Percentiles rank a stretch among this genome's conserved stretches.
These are phyloP conservation scores for Malthinus flaveolus DNA, from an alignment of 2,888 invertebrate genomes.

Conservation along the genomic window DNA sequence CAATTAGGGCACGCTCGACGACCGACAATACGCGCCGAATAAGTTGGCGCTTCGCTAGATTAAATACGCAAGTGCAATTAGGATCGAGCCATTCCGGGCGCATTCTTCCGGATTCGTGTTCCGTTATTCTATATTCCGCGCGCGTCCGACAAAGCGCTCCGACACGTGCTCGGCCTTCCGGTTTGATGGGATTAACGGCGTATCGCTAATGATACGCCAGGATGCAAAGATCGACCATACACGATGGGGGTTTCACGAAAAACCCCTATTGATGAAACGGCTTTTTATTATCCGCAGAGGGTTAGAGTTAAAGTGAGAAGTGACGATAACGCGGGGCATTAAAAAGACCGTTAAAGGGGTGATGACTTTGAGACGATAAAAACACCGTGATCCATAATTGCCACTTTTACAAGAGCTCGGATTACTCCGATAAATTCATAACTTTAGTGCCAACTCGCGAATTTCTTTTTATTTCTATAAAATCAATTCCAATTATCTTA, in stretches of 20 bases:
- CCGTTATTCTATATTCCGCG: conserved; percentile 39
- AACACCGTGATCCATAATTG: conserved; percentile 43
- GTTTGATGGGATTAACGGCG: conserved; percentile 46
- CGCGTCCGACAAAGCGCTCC: conserved; percentile 40
- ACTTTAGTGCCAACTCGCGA: conserved; percentile 21
- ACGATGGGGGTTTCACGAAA: conserved; percentile 34
- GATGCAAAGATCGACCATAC: conserved; percentile 45
- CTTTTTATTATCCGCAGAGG: conserved; percentile 25
- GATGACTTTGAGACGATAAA: conserved; percentile 38
- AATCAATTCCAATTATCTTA: conserved; percentile 26
- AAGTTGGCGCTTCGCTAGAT: conserved; percentile 28
- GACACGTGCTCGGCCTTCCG: conserved; percentile 44
- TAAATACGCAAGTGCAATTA: conserved; percentile 33
- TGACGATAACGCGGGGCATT: conserved; percentile 39
- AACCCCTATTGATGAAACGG: conserved; percentile 39
- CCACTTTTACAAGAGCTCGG: conserved; percentile 35
- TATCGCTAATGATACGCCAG: conserved; percentile 45
- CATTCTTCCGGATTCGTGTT: conserved; percentile 41
- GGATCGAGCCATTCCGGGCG: conserved; percentile 34
- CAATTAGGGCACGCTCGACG: conserved; percentile 34
- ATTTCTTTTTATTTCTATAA: conserved; percentile 4
- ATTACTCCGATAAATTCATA: conserved; percentile 36
- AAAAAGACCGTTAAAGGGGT: conserved; percentile 40
- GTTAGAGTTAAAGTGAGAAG: conserved; percentile 40
- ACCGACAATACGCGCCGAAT: conserved; percentile 29